Evolutionary conservation across 2,888 invertebrate species (phyloP), one percentile per base, ranked within the genome.

Genomic region (Pediacus dermestoides): DNA sequence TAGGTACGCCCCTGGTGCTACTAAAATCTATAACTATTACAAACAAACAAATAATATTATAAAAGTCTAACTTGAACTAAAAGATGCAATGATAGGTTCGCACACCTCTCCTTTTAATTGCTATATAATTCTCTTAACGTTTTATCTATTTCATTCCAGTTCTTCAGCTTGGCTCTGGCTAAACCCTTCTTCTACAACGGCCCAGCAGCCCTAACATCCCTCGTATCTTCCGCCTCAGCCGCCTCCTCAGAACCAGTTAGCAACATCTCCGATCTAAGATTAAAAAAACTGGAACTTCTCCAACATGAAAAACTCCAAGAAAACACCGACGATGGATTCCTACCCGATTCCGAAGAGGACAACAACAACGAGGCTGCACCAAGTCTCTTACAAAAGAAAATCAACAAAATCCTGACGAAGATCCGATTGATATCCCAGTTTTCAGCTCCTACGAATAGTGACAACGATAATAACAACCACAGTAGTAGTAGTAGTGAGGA

Each of bases 371-470:
- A 52, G 30, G 50, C 46, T 0, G 35, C 49, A 4, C 53, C 56
- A 1, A 48, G 36, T 25, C 31, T 53, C 4, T 10, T 57, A 4
- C 51, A 49, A 28, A 53, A 50, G 31, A 55, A 55, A 35, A 39
- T 58, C 26, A 44, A 41, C 33, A 57, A 53, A 39, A 39, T 58
- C 10, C 10, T 58, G 11, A 37, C 31, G 8, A 58, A 58, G 35
- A 27, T 57, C 6, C 39, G 47, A 8, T 37, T 53, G 9, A 28
- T 57, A 2, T 44, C 48, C 6, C 11, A 28, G 10, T 14, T 28
- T 4, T 13, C 28, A 14, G 38, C 39, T 16, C 26, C 36, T 8
- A 33, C 34, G 4, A 41, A 36, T 28, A 26, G 33, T 3, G 28
- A 16, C 10, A 34, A 23, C 12, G 32, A 33, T 12, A 26, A 26